Base-by-base conservation (phyloP, 2,888 invertebrate genomes). In the Drosophila macrospina region DNA sequence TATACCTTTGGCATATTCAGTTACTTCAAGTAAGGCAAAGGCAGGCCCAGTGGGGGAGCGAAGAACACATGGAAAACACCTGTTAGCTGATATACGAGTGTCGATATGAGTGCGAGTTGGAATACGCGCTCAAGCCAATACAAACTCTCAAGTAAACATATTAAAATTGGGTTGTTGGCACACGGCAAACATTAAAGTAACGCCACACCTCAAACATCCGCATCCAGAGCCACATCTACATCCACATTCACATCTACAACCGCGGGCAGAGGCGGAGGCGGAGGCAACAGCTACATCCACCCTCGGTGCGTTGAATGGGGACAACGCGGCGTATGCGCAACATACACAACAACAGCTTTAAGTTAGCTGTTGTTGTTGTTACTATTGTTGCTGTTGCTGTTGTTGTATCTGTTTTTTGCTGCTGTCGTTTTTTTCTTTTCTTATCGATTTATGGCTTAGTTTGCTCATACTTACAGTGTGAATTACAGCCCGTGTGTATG, bases 161-260 rank as follows among this genome's bases (percentile, higher is more conserved):
- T 75, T 72, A 55, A 72, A 76, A 68, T 68, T 76, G 63, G 68
- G 60, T 56, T 74, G 72, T 72, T 71, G 68, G 36, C 67, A 54
- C 62, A 54, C 5, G 54, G 45, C 56, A 76, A 76, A 76, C 72
- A 74, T 75, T 63, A 57, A 72, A 67, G 71, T 45, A 48, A 65
- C 20, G 37, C 59, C 51, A 24, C 51, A 34, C 37, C 60, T 20
- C 20, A 20, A 20, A 20, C 20, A 20, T 20, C 1, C 20, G 3
- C 20, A 3, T 20, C 20, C 3, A 20, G 2, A 20, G 2, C 3
- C 20, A 20, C 20, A 3, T 20, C 20, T 20, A 20, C 20, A 20
- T 3, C 3, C 20, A 20, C 20, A 2, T 20, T 3, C n/a, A 59
- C 36, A 50, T 10, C 10, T 34, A 45, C 37, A 36, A 34, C 11